Evolutionary conservation across 2,888 invertebrate genomes (phyloP).

Genomic region (Campoplex capitator): DNA sequence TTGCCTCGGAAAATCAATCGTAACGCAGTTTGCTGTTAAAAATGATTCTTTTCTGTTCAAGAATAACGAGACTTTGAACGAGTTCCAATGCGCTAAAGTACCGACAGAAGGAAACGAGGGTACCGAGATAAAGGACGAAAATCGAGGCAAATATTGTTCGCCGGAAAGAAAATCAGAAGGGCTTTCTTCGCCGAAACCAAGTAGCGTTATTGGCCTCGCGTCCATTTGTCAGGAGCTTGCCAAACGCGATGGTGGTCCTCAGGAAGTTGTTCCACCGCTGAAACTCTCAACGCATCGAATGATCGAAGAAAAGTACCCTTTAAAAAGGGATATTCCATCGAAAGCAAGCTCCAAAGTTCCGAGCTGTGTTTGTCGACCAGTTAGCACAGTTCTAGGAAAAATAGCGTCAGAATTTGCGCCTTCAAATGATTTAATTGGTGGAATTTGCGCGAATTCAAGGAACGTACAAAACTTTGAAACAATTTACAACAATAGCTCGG

Average conservation of each 20-base stretch:
- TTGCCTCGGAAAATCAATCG: slow-evolving; percentile 79
- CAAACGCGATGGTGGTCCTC: slow-evolving; percentile 70
- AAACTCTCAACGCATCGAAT: slow-evolving; percentile 41
- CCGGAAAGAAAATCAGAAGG: slow-evolving; percentile 7
- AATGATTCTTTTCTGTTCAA: slow-evolving; percentile 77
- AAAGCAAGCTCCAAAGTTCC: neutral
- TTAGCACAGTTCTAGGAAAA: slow-evolving; percentile 29
- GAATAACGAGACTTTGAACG: slow-evolving; percentile 72
- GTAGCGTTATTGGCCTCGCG: slow-evolving; percentile 72
- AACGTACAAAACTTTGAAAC: slow-evolving; percentile 28
- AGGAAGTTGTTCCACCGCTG: slow-evolving; percentile 56
- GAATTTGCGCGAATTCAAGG: slow-evolving; percentile 60
- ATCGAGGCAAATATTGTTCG: neutral
- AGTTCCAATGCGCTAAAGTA: slow-evolving; percentile 73
- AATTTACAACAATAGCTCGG: neutral
- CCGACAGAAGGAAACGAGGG: slow-evolving; percentile 48
- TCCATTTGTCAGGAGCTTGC: slow-evolving; percentile 72
- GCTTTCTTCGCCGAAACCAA: slow-evolving; percentile 53
- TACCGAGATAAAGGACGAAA: slow-evolving; percentile 8
- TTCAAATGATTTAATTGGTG: slow-evolving; percentile 54
- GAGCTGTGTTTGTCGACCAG: slow-evolving; percentile 48
- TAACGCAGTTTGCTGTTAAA: slow-evolving; percentile 76
- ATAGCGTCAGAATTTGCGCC: slow-evolving; percentile 63
- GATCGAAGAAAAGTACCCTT: slow-evolving; percentile 24
- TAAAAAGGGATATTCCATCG: slow-evolving; percentile 2